Percentiles rank a stretch among this genome's conserved stretches.
These are phyloP conservation scores for Ichneumoninae sp. DNA, from an alignment of 2,888 invertebrate species.

Conservation along the genomic window DNA sequence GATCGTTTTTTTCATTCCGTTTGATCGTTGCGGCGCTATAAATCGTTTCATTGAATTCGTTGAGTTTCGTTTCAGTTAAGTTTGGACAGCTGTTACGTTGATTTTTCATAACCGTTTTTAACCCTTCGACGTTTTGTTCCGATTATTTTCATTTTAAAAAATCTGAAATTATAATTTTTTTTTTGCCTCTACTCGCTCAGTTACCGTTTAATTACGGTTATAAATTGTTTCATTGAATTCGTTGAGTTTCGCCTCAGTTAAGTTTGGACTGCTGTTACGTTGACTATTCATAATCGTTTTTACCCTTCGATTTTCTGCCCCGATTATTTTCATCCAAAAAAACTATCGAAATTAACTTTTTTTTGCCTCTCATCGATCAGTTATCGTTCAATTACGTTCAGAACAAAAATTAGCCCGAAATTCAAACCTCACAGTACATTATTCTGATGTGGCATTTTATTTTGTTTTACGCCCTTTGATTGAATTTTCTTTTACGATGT, in stretches of 20 bases:
- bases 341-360: not conserved
- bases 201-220: not conserved
- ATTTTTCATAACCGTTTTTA: constrained; percentile 28
- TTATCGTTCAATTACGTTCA: not conserved
- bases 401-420: not conserved
- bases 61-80: constrained; percentile 60
- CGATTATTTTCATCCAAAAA: not conserved
- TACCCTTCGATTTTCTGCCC: constrained; percentile 20
- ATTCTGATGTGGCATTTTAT: constrained; percentile 55
- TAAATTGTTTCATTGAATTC: constrained; percentile 29
- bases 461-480: constrained; percentile 39
- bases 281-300: constrained; percentile 32
- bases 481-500: constrained; percentile 54
- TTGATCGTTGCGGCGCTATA: constrained; percentile 37
- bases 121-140: constrained; percentile 17
- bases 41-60: constrained; percentile 44
- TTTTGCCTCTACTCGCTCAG: constrained; percentile 39
- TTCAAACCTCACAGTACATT: constrained; percentile 13
- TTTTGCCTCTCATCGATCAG: not conserved
- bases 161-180: constrained; percentile 21
- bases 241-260: constrained; percentile 61
- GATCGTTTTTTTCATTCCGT: constrained; percentile 41
- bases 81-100: constrained; percentile 46
- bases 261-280: constrained; percentile 47
- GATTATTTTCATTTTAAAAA: not conserved